These are phyloP conservation scores for Chaetodon trifasciatus DNA, from an alignment of 2,797 vertebrate genomes.

Conservation along the genomic window DNA sequence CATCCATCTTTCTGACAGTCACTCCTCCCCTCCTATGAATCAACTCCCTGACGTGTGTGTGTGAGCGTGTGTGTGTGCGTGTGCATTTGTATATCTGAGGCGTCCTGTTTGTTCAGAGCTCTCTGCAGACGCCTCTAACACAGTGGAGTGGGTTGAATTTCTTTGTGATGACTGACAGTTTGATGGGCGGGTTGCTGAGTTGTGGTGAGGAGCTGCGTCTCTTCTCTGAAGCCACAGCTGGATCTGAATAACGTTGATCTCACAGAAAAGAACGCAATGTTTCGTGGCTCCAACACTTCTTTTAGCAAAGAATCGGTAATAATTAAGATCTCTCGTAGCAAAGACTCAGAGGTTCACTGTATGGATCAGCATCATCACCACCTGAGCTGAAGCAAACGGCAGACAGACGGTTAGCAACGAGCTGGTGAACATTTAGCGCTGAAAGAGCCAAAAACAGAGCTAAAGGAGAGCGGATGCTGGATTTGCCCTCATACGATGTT, in stretches of 20 bases:
- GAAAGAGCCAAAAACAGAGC: no score
- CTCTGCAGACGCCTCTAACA: constrained; percentile 40
- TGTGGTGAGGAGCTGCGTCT: constrained; percentile 18
- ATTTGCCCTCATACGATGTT: no score
- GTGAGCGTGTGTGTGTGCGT: not conserved
- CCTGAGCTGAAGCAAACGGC: no score
- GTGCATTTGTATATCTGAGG: constrained; percentile 27
- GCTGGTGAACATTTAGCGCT: no score
- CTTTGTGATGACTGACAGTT: constrained; percentile 65
- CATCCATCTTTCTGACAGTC: constrained; percentile 73
- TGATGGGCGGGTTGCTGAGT: constrained; percentile 42
- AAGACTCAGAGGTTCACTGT: not conserved
- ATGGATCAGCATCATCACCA: no score
- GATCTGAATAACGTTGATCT: constrained; percentile 18
- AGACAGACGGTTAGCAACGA: no score
- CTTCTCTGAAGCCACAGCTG: constrained; percentile 1
- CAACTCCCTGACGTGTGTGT: constrained; percentile 46
- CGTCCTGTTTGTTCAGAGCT: constrained; percentile 33
- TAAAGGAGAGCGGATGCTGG: no score
- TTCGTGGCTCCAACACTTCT: not conserved
- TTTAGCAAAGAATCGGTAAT: constrained; percentile 2
- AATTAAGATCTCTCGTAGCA: no score
- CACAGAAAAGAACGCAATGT: not conserved
- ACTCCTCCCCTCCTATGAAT: constrained; percentile 63
- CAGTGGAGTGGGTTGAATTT: constrained; percentile 45